Conservation (phyloP, 2,797 vertebrate species). For the Muraenolepis orangiensis region DNA sequence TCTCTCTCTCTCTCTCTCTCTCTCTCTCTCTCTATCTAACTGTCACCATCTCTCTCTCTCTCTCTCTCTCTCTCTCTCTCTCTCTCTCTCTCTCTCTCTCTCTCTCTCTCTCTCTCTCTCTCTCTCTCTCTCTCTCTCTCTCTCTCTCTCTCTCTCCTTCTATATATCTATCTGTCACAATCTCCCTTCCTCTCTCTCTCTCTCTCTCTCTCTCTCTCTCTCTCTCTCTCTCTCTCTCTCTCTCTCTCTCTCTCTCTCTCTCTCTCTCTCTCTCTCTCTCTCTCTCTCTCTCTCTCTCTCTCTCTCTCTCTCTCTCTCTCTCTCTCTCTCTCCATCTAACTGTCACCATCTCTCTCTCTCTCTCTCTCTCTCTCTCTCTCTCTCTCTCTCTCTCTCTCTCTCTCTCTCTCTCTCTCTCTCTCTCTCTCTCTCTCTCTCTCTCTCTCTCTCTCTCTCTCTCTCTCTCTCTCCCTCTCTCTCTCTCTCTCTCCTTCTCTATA, state of each 20-base stretch:
- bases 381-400: background rate
- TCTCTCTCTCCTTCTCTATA: background rate
- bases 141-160: background rate
- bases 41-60: background rate
- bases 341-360: too few relatives aligned
- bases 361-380: background rate
- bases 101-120: background rate
- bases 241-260: background rate
- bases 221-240: background rate
- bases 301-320: too few relatives aligned
- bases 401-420: background rate
- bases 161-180: too few relatives aligned
- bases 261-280: background rate
- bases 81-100: background rate
- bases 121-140: background rate
- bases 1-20: background rate
- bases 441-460: background rate
- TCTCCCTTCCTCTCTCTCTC: background rate
- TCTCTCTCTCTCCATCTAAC: background rate
- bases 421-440: background rate
- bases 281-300: background rate
- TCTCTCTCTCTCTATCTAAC: background rate
- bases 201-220: background rate
- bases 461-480: too few relatives aligned
- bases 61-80: background rate